Evolutionary conservation across 2,888 invertebrate species (phyloP), one percentile per base, ranked within the genome.

Genomic region (Halictus ligatus): DNA sequence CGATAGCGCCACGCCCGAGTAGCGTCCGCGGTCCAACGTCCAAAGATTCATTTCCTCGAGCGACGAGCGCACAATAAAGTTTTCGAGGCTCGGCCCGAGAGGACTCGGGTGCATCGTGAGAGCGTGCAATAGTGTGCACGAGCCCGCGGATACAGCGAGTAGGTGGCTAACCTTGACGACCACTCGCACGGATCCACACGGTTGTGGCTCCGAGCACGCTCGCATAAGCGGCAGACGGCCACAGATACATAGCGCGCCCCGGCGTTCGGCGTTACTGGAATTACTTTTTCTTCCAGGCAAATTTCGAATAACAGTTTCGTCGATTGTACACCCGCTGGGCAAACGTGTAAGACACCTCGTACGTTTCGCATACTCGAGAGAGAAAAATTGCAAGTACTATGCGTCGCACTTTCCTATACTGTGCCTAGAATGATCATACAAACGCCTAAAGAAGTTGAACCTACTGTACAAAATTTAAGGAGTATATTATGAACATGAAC

Each of bases 161-260:
- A 93, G 93, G 92, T 93, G 92, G 93, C 92, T 93, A 93, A 94
- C 94, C 94, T 94, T 94, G 94, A 93, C 92, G 89, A 91, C 87
- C 85, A 90, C 91, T 91, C 78, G 78, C 84, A 85, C 71, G 71
- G 74, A 78, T 69, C 77, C 76, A 79, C 84, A 76, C 77, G 35
- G 35, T 60, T 29, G 69, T n/a, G 74, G 50, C 21, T 71, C 18
- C 46, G 29, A 35, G n/a, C 60, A 12, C 60, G n/a, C 73, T 73
- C 75, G 46, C 75, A 46, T 76, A 73, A 69, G 43, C 21, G 40
- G 5, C 12, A n/a, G 12, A 21, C 69, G n/a, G 18, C 35, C 35
- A 35, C 35, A 35, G 69, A 54, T 54, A 54, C 50, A 35, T 69
- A 18, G 69, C 12, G 69, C 18, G 40, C 69, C 4, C 2, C 21